Conservation (phyloP, 2,113 vertebrate genomes). For the Geococcyx californianus region DNA sequence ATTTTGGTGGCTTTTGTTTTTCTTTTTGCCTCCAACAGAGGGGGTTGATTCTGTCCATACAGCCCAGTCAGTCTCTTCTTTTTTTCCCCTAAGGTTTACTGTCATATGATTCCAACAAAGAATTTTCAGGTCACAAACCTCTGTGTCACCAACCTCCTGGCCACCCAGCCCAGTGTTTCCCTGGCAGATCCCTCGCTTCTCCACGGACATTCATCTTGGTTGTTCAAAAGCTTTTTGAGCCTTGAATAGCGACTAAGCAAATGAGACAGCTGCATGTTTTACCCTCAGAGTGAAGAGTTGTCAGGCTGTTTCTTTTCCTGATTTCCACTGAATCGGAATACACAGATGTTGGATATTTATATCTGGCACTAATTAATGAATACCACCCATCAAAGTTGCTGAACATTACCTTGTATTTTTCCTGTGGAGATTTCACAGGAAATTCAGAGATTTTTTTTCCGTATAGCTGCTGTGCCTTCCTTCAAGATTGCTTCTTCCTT, state of each 20-base stretch:
- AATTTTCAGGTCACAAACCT: background rate
- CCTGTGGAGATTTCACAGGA: background rate
- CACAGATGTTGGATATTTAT: background rate
- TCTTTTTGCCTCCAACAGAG: background rate
- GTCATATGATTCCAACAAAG: background rate
- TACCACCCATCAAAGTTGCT: background rate
- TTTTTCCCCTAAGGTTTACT: background rate
- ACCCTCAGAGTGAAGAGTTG: background rate
- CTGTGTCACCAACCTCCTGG: rapidly evolving
- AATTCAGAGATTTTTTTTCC: background rate
- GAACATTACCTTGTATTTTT: background rate
- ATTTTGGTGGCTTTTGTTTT: background rate
- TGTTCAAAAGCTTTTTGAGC: background rate
- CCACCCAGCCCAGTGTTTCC: background rate
- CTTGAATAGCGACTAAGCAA: background rate
- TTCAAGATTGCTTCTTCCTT: background rate
- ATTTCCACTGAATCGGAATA: background rate
- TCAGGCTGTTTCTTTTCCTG: background rate
- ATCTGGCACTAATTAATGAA: background rate
- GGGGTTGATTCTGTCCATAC: background rate
- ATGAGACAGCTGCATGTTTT: background rate
- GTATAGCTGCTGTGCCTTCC: background rate
- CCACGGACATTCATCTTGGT: background rate
- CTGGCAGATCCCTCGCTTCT: background rate
- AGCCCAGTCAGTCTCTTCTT: background rate